Evolutionary conservation across 2,113 vertebrate genomes (phyloP).

Genomic region (Manacus vitellinus): DNA sequence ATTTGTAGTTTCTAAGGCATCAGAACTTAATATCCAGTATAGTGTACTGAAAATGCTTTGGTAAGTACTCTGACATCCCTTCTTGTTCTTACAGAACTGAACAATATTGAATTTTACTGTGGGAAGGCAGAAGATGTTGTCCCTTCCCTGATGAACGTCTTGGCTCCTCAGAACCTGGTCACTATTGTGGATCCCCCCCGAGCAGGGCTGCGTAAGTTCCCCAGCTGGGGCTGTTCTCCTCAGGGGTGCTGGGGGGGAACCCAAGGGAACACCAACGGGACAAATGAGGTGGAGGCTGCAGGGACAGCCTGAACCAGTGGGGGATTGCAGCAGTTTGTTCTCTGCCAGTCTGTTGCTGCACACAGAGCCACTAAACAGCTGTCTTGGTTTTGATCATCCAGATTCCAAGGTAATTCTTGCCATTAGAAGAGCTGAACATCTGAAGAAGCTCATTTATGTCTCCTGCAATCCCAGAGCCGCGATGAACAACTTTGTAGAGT

Average conservation of each 20-base stretch:
- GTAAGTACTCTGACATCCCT: background rate
- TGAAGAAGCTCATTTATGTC: conserved; percentile 91
- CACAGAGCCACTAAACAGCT: background rate
- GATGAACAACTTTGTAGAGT: conserved; percentile 97
- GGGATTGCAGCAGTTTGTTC: background rate
- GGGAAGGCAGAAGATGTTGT: conserved; percentile 94
- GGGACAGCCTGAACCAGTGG: background rate
- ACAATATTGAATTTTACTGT: conserved; percentile 89
- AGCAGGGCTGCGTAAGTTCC: conserved; percentile 91
- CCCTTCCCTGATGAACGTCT: conserved; percentile 82
- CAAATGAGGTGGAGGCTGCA: background rate
- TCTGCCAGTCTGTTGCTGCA: background rate
- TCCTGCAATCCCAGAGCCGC: conserved; percentile 95
- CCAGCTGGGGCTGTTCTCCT: background rate
- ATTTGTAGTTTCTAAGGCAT: background rate
- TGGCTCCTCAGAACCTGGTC: conserved; percentile 79
- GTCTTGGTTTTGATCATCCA: conserved; percentile 33
- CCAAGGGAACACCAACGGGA: background rate
- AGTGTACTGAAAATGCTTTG: background rate
- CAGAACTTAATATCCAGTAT: background rate
- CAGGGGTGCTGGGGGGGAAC: background rate
- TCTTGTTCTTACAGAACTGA: conserved; percentile 77
- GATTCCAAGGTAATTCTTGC: conserved; percentile 95
- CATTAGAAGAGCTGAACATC: conserved; percentile 87
- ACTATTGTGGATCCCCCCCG: conserved; percentile 92